phyloP scores from a whole-genome alignment of 2,113 vertebrate genomes.

The Emydocephalus ijimae region DNA sequence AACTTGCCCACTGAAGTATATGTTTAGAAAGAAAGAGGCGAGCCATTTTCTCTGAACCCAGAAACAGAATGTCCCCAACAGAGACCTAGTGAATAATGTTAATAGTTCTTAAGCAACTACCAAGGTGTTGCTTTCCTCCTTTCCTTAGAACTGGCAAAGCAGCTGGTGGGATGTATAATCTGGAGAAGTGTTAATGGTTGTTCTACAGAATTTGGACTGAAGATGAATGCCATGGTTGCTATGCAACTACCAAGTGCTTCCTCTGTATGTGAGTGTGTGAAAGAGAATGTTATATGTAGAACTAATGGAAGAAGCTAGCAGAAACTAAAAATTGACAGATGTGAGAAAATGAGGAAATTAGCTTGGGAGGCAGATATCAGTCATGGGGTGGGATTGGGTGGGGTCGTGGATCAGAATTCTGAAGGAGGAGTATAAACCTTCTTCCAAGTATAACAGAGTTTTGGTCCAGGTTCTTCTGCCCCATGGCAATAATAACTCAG shows the following conservation, averaged over 20 bases:
- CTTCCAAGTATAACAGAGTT: not conserved
- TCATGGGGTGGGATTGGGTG: not conserved
- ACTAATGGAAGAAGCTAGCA: not conserved
- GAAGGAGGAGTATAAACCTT: not conserved
- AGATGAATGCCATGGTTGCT: not conserved
- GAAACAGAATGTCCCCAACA: not conserved
- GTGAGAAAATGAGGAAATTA: not conserved
- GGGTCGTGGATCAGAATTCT: not conserved
- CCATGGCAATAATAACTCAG: not conserved
- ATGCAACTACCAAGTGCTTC: conserved; percentile 1
- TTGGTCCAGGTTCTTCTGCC: not conserved
- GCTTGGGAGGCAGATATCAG: too few relatives aligned
- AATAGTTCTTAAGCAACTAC: not conserved
- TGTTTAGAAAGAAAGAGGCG: not conserved
- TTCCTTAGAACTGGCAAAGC: not conserved
- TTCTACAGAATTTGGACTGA: not conserved
- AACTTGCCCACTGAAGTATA: not conserved
- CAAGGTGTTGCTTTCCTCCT: not conserved
- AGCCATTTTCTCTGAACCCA: not conserved
- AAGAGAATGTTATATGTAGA: not conserved
- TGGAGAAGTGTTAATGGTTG: not conserved
- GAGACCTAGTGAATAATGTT: not conserved
- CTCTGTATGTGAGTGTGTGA: not conserved
- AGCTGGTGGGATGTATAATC: not conserved
- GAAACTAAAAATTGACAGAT: not conserved